Evolutionary conservation across 1,140 invertebrate genomes (phyloP).

Genomic region (Contarinia nasturtii): DNA sequence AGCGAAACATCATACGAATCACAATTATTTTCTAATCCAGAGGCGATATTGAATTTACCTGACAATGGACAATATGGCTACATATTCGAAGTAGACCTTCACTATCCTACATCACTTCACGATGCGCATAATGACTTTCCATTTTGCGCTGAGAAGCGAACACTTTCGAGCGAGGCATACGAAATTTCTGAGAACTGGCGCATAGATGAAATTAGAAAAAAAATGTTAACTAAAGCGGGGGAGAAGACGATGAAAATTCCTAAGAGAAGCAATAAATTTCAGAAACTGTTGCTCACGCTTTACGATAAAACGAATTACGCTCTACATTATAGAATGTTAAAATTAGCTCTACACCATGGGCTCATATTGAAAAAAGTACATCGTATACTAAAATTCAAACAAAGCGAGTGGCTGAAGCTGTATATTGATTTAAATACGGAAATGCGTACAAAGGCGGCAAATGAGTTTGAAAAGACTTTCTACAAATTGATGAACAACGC

Average conservation of each 20-base stretch:
- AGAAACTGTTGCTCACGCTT: slow-evolving; percentile 20
- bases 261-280: slow-evolving; percentile 6
- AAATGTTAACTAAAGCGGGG: too few relatives aligned
- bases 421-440: slow-evolving; percentile 28
- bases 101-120: slow-evolving; percentile 24
- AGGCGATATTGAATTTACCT: slow-evolving; percentile 4
- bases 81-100: slow-evolving; percentile 28
- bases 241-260: too few relatives aligned
- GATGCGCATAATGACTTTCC: slow-evolving; percentile 31
- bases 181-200: too few relatives aligned
- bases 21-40: too few relatives aligned
- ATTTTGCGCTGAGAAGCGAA: slow-evolving; percentile 20
- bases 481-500: slow-evolving; percentile 29
- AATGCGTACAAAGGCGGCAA: slow-evolving; percentile 17
- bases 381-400: slow-evolving; percentile 28
- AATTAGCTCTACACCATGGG: slow-evolving; percentile 24
- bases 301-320: slow-evolving; percentile 21
- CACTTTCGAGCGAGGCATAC: slow-evolving; percentile 4
- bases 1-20: too few relatives aligned
- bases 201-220: too few relatives aligned
- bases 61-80: slow-evolving; percentile 13
- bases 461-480: slow-evolving; percentile 30
- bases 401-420: slow-evolving; percentile 25
- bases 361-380: slow-evolving; percentile 27
- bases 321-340: slow-evolving; percentile 21